These are phyloP conservation scores for Nyctibius bracteatus DNA, from an alignment of 2,113 vertebrate genomes.

Conservation along the genomic window DNA sequence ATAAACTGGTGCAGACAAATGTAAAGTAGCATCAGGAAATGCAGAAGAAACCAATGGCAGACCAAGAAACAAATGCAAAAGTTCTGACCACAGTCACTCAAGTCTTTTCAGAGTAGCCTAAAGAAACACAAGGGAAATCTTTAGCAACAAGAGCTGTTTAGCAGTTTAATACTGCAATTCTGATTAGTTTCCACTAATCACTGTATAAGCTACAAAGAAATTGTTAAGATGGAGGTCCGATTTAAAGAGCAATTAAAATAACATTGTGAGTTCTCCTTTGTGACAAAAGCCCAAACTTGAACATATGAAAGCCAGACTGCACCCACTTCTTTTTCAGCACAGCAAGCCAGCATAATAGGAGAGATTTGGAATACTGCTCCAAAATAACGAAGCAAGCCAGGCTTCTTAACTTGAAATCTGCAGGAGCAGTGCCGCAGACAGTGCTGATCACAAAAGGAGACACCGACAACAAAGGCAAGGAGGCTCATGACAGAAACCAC, in stretches of 20 bases:
- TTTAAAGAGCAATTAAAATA: background rate
- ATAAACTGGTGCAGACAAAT: background rate
- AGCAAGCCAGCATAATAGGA: background rate
- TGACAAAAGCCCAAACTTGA: background rate
- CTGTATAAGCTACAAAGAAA: background rate
- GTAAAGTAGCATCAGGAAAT: background rate
- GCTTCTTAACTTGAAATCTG: background rate
- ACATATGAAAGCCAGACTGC: background rate
- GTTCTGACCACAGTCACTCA: background rate
- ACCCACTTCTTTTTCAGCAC: background rate
- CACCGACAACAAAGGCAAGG: background rate
- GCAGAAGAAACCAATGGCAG: background rate
- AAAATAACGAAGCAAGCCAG: background rate
- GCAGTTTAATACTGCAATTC: background rate
- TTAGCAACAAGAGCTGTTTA: background rate
- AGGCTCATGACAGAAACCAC: background rate
- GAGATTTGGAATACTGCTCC: background rate
- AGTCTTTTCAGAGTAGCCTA: background rate
- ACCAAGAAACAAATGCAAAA: background rate
- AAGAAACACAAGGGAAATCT: background rate
- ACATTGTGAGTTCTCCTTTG: background rate
- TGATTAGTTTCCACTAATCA: background rate
- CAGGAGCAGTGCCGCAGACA: background rate
- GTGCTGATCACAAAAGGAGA: background rate
- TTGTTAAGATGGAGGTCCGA: background rate